A percentile compares a stretch with the other conserved stretches of the same genome.
Evolutionary conservation across 2,113 vertebrate species (phyloP).

Genomic region (Anoplopoma fimbria): DNA sequence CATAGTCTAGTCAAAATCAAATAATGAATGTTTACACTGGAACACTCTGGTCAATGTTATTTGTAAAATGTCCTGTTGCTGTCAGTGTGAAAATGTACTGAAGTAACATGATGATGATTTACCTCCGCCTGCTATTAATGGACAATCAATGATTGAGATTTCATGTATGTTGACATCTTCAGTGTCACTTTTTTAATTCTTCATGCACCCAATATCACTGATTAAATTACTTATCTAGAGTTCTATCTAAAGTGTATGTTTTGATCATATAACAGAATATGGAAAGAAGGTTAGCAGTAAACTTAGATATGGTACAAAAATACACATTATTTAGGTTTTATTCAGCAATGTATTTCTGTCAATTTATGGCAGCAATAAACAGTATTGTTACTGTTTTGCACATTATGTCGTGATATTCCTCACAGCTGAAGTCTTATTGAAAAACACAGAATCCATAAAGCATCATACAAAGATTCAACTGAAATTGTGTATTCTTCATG

Average conservation of each 20-base stretch:
- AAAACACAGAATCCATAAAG: constrained; percentile 1
- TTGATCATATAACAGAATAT: neutral
- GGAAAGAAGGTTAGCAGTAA: neutral
- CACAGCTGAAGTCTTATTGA: neutral
- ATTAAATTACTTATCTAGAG: neutral
- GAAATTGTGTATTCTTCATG: neutral
- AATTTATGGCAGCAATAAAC: too few relatives aligned
- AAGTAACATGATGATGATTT: constrained; percentile 10
- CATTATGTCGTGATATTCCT: neutral
- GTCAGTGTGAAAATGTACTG: neutral
- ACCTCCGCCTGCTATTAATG: neutral
- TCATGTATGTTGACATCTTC: neutral
- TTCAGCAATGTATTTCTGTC: too few relatives aligned
- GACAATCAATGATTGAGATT: neutral
- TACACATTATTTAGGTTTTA: neutral
- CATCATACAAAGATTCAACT: neutral
- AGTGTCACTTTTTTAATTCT: neutral
- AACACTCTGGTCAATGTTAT: constrained; percentile 6
- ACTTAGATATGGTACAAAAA: neutral
- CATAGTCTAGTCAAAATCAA: neutral
- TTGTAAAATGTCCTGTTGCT: constrained; percentile 3
- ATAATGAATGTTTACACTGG: constrained; percentile 11
- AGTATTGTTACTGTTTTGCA: neutral
- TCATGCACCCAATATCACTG: neutral
- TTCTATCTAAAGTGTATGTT: neutral